A percentile compares a stretch with the other conserved stretches of the same genome.
Conservation (phyloP, 2,888 invertebrate species). For the Cataglyphis cursor region DNA sequence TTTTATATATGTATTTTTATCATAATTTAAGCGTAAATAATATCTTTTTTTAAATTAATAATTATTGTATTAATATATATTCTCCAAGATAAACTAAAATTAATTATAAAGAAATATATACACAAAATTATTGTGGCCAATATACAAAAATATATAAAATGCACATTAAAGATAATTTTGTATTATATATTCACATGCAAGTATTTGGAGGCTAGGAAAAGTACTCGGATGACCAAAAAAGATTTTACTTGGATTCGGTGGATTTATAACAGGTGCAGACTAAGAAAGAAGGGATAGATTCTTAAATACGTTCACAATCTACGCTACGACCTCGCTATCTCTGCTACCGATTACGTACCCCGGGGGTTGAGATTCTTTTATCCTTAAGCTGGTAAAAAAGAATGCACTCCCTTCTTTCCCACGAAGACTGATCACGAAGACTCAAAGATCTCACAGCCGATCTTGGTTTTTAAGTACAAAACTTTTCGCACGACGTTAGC, state of each 20-base stretch:
- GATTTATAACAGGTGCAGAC: conserved; percentile 40
- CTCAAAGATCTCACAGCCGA: conserved; percentile 27
- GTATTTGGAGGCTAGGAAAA: not conserved
- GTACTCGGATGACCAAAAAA: not conserved
- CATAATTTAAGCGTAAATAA: not conserved
- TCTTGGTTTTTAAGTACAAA: conserved; percentile 54
- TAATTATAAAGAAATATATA: not conserved
- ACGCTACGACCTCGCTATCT: conserved; percentile 72
- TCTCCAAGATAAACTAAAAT: not conserved
- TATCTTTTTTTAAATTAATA: not conserved
- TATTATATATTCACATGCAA: not conserved
- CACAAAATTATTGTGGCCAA: not conserved
- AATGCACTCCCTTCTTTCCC: conserved; percentile 71
- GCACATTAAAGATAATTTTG: not conserved
- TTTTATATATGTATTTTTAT: not conserved
- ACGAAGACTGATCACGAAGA: conserved; percentile 55
- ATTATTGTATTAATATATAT: not conserved
- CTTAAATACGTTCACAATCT: conserved; percentile 50
- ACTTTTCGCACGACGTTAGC: conserved; percentile 30
- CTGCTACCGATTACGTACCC: conserved; percentile 73
- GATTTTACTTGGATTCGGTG: not conserved
- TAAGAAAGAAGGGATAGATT: conserved; percentile 33
- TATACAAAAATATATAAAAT: not conserved
- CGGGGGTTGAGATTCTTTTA: conserved; percentile 72
- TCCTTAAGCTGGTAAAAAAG: conserved; percentile 78